A percentile compares a stretch with the other conserved stretches of the same genome.
Conservation (phyloP, 2,888 invertebrate genomes). For the Tetrapedia diversipes region DNA sequence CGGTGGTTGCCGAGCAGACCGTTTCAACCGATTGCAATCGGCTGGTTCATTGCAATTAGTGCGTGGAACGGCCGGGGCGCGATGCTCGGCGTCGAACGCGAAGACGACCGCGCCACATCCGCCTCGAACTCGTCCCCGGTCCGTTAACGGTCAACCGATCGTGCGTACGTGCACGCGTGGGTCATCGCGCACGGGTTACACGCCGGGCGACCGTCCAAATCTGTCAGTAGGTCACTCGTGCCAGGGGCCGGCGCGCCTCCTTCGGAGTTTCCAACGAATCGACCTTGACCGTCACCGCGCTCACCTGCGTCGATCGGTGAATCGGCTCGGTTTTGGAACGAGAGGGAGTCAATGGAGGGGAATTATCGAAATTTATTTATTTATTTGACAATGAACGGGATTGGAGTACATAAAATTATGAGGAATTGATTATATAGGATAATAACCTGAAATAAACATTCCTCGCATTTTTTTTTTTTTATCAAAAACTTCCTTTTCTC, state of each 20-base stretch:
- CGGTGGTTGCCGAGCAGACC: slow-evolving; percentile 25
- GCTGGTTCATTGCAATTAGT: slow-evolving; percentile 52
- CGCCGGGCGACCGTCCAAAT: slow-evolving; percentile 75
- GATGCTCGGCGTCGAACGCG: slow-evolving; percentile 20
- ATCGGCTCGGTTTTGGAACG: too few species aligned
- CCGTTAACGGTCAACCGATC: slow-evolving; percentile 64
- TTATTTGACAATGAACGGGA: too few species aligned
- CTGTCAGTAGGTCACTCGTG: slow-evolving; percentile 79
- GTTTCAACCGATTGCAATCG: slow-evolving; percentile 15
- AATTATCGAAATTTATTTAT: too few species aligned
- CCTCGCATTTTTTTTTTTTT: too few species aligned
- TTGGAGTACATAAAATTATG: too few species aligned
- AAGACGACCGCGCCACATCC: slow-evolving; percentile 38
- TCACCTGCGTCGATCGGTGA: not conserved
- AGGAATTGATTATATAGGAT: too few species aligned
- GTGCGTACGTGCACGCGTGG: slow-evolving; percentile 22
- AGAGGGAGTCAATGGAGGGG: too few species aligned
- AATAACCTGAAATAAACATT: too few species aligned
- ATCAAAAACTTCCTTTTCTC: too few species aligned
- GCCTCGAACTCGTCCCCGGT: slow-evolving; percentile 20
- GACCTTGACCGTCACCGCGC: slow-evolving; percentile 60
- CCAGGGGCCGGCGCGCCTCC: slow-evolving; percentile 70
- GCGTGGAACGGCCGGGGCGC: slow-evolving; percentile 15
- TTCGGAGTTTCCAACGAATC: slow-evolving; percentile 36
- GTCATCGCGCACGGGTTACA: slow-evolving; percentile 14